A percentile compares a stretch with the other conserved stretches of the same genome.
Conservation (phyloP, 1,140 invertebrate genomes). For the Leptinotarsa texana region DNA sequence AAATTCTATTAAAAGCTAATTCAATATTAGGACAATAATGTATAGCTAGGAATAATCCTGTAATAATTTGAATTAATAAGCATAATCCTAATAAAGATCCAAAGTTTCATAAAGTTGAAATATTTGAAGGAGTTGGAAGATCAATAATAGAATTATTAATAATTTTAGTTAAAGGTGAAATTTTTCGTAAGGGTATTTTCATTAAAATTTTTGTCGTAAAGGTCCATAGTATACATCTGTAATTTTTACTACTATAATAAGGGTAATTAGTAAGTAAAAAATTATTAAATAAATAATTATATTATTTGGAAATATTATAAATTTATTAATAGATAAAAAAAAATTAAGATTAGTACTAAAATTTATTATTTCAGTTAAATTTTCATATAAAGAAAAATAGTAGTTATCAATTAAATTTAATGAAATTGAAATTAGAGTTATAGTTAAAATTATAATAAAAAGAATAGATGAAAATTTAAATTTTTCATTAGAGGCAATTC, state of each 20-base stretch:
- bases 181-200: conserved; percentile 57
- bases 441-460: background rate
- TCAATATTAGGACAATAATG: conserved; percentile 62
- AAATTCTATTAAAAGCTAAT: conserved; percentile 63
- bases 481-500: conserved; percentile 61
- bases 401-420: background rate
- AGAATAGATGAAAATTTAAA: conserved; percentile 49
- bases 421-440: background rate
- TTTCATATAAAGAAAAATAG: background rate
- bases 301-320: conserved; percentile 56
- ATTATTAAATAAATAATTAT: conserved; percentile 57
- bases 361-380: conserved; percentile 9
- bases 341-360: conserved; percentile 22
- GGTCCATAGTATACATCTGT: conserved; percentile 54
- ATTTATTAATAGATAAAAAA: conserved; percentile 51
- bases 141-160: conserved; percentile 61
- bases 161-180: conserved; percentile 57
- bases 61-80: conserved; percentile 65
- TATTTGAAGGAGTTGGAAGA: conserved; percentile 61
- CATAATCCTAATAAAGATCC: conserved; percentile 63
- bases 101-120: conserved; percentile 61
- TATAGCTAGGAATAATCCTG: conserved; percentile 64
- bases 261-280: conserved; percentile 59
- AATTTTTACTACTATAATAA: conserved; percentile 59
- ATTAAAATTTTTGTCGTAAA: conserved; percentile 56